These are phyloP conservation scores for Bos indicus DNA, from an alignment of 2,113 vertebrate genomes.

Conservation along the genomic window DNA sequence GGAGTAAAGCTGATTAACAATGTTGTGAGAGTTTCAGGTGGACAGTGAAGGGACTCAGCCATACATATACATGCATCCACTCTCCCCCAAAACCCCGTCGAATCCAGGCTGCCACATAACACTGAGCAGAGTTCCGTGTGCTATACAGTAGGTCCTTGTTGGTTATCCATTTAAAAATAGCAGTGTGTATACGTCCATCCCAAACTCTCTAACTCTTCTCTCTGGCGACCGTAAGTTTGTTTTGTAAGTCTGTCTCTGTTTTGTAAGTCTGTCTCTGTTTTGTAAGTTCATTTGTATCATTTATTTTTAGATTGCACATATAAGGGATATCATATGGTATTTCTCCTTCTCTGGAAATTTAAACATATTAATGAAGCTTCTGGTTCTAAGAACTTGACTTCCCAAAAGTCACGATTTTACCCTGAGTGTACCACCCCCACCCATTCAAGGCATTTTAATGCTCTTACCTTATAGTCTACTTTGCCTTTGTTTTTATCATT, in stretches of 20 bases:
- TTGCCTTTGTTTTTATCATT: conserved; percentile 32
- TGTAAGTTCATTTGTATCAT: background rate
- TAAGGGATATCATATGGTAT: background rate
- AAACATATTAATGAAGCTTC: conserved; percentile 15
- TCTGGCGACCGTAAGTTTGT: background rate
- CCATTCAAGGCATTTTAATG: background rate
- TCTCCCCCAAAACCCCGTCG: background rate
- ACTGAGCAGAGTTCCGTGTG: background rate
- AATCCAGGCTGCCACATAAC: background rate
- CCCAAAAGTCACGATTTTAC: background rate
- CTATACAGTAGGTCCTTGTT: background rate
- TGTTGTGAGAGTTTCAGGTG: background rate
- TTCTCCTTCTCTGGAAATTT: background rate
- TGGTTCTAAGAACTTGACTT: background rate
- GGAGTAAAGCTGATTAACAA: background rate
- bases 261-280: background rate
- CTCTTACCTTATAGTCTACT: conserved; percentile 80
- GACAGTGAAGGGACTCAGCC: background rate
- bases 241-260: background rate
- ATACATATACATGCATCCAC: background rate
- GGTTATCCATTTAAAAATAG: background rate
- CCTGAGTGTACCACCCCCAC: background rate
- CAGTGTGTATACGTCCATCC: background rate
- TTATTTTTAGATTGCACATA: background rate
- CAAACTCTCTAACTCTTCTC: background rate